These are phyloP conservation scores for Sebastolobus alascanus DNA, from an alignment of 2,797 vertebrate species.

Conservation along the genomic window DNA sequence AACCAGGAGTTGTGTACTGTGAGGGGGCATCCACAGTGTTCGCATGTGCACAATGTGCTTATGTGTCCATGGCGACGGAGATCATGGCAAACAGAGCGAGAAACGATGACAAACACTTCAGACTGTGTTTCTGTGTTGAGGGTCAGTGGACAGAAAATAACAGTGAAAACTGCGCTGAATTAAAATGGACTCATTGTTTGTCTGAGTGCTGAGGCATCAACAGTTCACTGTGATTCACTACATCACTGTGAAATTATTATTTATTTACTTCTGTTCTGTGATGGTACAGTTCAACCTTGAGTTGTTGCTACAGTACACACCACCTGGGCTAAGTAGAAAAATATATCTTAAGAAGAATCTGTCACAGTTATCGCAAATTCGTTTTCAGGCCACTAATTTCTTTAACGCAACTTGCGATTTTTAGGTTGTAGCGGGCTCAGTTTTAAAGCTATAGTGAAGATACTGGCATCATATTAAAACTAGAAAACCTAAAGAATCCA, in stretches of 20 bases:
- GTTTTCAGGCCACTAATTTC: too few species aligned
- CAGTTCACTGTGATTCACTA: not conserved
- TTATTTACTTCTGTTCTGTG: not conserved
- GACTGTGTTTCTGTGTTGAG: not conserved
- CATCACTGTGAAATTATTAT: not conserved
- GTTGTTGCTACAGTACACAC: not conserved
- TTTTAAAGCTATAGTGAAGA: too few species aligned
- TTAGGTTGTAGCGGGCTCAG: too few species aligned
- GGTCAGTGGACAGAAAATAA: slow-evolving; percentile 16
- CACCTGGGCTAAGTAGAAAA: not conserved
- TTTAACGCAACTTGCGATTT: too few species aligned
- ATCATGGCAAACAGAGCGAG: slow-evolving; percentile 26
- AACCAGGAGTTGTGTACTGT: not conserved
- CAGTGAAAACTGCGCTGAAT: not conserved
- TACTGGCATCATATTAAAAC: too few species aligned
- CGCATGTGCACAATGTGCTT: slow-evolving; percentile 20
- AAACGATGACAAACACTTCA: slow-evolving; percentile 24
- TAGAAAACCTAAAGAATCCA: too few species aligned
- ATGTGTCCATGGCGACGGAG: slow-evolving; percentile 45
- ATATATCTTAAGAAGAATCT: not conserved
- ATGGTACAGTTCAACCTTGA: not conserved
- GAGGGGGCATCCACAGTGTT: slow-evolving; percentile 12
- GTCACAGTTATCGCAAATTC: too few species aligned
- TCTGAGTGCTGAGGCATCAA: not conserved
- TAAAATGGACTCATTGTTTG: slow-evolving; percentile 35